Conservation (phyloP, 2,888 invertebrate species). For the Ormyrus labotus region DNA sequence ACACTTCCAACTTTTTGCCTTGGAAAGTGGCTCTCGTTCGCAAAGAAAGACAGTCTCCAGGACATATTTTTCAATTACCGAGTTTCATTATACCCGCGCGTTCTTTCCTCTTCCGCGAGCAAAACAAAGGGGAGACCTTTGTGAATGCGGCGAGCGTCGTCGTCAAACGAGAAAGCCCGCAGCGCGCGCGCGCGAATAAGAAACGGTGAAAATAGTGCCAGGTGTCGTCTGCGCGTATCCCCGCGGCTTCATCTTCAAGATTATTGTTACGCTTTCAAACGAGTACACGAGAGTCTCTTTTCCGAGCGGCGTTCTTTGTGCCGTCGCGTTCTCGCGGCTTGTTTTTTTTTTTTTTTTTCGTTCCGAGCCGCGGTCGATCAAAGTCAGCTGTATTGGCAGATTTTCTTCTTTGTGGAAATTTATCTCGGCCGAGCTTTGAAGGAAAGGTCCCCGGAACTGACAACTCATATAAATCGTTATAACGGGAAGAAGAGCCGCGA, state of each 20-base stretch:
- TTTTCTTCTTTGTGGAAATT: constrained; percentile 20
- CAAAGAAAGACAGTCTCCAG: neutral
- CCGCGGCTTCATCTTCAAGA: neutral
- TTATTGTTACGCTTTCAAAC: constrained; percentile 26
- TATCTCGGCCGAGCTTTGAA: neutral
- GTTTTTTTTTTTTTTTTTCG: neutral
- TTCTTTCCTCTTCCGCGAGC: neutral
- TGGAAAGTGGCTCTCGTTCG: neutral
- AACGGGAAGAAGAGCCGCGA: neutral
- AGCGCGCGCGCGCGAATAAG: neutral
- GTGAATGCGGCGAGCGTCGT: neutral
- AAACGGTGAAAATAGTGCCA: constrained; percentile 6
- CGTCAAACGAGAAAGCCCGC: neutral
- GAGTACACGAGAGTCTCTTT: no score
- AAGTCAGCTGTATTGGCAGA: neutral
- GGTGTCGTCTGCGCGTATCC: neutral
- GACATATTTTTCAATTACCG: constrained; percentile 28
- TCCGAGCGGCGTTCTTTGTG: neutral
- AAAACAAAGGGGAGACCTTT: constrained; percentile 24
- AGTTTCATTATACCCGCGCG: no score
- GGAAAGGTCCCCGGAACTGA: neutral
- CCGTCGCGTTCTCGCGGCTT: neutral
- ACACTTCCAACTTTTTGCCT: neutral
- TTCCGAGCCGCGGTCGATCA: neutral
- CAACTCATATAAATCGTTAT: constrained; percentile 36